Percentiles rank a stretch among this genome's conserved stretches.
Evolutionary conservation across 2,797 vertebrate species (phyloP).

Genomic region (Scleropages formosus): DNA sequence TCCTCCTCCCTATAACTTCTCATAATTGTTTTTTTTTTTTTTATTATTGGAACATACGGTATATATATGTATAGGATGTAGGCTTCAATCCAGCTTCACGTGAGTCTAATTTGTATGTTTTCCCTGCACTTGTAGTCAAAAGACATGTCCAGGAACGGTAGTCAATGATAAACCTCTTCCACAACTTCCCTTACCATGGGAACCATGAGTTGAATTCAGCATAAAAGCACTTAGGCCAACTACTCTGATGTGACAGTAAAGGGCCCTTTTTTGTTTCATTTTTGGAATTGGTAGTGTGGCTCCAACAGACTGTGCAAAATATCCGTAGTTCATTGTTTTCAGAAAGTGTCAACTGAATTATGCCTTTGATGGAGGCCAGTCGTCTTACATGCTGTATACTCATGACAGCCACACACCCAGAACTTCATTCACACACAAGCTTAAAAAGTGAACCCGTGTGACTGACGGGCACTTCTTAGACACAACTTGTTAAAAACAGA

Average conservation of each 20-base stretch:
- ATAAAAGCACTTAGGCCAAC: too few relatives aligned
- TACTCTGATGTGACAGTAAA: not conserved
- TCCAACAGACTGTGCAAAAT: not conserved
- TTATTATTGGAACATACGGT: too few relatives aligned
- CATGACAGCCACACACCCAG: constrained; percentile 21
- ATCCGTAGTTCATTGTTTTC: not conserved
- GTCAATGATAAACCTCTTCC: too few relatives aligned
- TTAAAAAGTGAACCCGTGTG: constrained; percentile 45
- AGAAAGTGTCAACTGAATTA: constrained; percentile 58
- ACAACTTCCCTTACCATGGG: too few relatives aligned
- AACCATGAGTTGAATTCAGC: too few relatives aligned
- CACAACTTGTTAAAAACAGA: constrained; percentile 35
- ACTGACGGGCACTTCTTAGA: constrained; percentile 53
- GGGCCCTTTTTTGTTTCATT: not conserved
- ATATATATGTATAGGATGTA: too few relatives aligned
- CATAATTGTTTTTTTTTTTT: constrained; percentile 37
- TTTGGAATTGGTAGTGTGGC: not conserved
- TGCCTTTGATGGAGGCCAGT: constrained; percentile 58
- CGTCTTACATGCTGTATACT: constrained; percentile 50
- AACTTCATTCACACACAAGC: constrained; percentile 15
- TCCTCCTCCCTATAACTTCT: too few relatives aligned
- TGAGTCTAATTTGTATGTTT: constrained; percentile 52
- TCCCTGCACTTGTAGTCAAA: constrained; percentile 54
- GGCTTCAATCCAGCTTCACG: constrained; percentile 44
- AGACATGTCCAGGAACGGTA: too few relatives aligned